Base-by-base conservation (phyloP, 92 coral and sea anemone species). In the Anthopleura xanthogrammica region DNA sequence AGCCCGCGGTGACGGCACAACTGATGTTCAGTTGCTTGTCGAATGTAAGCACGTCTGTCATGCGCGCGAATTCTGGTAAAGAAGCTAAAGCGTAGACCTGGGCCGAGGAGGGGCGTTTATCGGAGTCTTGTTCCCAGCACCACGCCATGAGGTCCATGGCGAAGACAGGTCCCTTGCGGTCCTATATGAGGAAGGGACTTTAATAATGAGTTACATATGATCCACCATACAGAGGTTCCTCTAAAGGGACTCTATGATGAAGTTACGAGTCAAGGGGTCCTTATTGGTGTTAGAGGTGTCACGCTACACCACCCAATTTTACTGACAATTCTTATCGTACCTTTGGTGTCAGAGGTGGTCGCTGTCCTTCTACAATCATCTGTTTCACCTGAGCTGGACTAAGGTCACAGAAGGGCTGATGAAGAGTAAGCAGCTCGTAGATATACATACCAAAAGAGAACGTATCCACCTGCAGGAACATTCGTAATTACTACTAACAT, bases 371-470 rank as follows among this genome's bases (percentile, higher is more conserved):
- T 12, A 96, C 99, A 29, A 92, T 89, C 72, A 94, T 88, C 91
- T 96, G 99, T 64, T 96, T 96, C 48, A 96, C 95, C 83, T 96
- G 99, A 0, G 98, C 99, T 0, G 94, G 91, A 81, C 85, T 96
- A 81, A 96, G 92, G 64, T 96, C 99, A 60, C 86, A 77, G 88
- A 96, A 96, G 22, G 99, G 99, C 86, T 94, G 98, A 65, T 91
- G 93, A 2, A 94, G 95, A 7, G 99, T 90, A 58, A 96, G 90
- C 80, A 96, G 80, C 79, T 96, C 99, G 77, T 94, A 96, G 80
- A 96, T 86, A 91, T 94, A 96, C 99, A 96, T 96, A 19, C 99
- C 99, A 78, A 97, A 97, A 20, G 99, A 97, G 81, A 94, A 97
- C 54, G 99, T 90, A 87, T 97, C 99, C 66, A 93, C 97, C 97